Conservation (phyloP, 2,797 vertebrate species). For the Chloroceryle amazona region DNA sequence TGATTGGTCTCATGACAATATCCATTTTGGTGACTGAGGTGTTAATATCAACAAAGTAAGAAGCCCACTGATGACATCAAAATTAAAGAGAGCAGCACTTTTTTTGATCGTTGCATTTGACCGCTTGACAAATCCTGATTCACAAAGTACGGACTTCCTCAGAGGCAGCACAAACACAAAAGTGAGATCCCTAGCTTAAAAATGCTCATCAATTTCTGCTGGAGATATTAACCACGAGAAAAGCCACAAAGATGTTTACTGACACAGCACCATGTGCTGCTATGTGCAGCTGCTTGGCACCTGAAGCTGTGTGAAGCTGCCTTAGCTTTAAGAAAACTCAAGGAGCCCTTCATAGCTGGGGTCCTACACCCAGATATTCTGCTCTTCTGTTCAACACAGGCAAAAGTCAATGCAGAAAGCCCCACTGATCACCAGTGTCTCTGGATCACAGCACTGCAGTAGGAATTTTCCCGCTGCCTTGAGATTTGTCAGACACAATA, state of each 20-base stretch:
- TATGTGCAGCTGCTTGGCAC: not conserved
- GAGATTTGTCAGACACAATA: not conserved
- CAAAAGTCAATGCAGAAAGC: not conserved
- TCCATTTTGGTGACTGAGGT: not conserved
- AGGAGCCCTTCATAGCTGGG: not conserved
- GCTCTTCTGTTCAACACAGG: not conserved
- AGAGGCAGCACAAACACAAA: not conserved
- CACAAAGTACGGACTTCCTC: not conserved
- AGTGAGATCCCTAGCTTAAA: not conserved
- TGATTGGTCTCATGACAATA: not conserved
- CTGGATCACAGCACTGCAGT: not conserved
- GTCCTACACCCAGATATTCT: not conserved
- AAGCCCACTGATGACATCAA: not conserved
- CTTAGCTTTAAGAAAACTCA: not conserved
- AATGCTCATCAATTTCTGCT: not conserved
- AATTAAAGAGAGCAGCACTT: not conserved
- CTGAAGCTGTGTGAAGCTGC: accelerated
- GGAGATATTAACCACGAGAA: not conserved
- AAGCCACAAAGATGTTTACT: not conserved
- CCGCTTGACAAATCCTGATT: not conserved
- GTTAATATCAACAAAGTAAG: not conserved
- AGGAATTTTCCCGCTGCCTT: not conserved
- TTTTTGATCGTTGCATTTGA: not conserved
- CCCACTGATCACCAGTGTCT: not conserved
- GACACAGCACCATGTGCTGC: accelerated